These are phyloP conservation scores for Dryadula phaetusa DNA, from an alignment of 2,888 invertebrate species.

Conservation along the genomic window DNA sequence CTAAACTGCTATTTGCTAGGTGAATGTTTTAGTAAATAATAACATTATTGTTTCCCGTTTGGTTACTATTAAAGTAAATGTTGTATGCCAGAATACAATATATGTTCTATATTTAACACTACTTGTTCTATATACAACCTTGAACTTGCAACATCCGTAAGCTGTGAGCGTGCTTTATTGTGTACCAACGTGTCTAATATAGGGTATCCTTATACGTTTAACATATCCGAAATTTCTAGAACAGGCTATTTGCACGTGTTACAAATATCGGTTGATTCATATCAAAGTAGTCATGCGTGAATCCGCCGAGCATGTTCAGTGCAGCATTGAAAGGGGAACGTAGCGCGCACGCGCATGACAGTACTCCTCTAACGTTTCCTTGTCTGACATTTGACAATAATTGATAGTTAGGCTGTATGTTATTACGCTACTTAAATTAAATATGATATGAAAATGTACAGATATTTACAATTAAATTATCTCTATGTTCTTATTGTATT, in stretches of 20 bases:
- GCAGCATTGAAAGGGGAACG: slow-evolving; percentile 63
- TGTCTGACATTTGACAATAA: slow-evolving; percentile 20
- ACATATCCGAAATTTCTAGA: neutral
- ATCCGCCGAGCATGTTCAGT: slow-evolving; percentile 57
- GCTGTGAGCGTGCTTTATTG: neutral
- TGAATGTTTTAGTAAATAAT: neutral
- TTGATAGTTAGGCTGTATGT: neutral
- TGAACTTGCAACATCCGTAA: neutral
- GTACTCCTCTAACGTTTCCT: slow-evolving; percentile 22
- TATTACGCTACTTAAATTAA: neutral
- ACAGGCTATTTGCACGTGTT: slow-evolving; percentile 20
- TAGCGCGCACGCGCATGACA: slow-evolving; percentile 50
- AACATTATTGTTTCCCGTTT: neutral
- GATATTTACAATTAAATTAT: too few species aligned
- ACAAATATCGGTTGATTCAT: slow-evolving; percentile 42
- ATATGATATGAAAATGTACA: too few species aligned
- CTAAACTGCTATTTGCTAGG: neutral
- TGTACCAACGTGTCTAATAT: neutral
- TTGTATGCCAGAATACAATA: neutral
- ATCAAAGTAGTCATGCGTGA: slow-evolving; percentile 58
- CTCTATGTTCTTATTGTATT: neutral
- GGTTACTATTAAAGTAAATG: neutral
- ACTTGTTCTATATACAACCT: too few species aligned
- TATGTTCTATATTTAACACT: too few species aligned
- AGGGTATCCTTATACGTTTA: neutral